Base-by-base conservation (phyloP, 2,797 vertebrate species). In the Margarornis squamiger region DNA sequence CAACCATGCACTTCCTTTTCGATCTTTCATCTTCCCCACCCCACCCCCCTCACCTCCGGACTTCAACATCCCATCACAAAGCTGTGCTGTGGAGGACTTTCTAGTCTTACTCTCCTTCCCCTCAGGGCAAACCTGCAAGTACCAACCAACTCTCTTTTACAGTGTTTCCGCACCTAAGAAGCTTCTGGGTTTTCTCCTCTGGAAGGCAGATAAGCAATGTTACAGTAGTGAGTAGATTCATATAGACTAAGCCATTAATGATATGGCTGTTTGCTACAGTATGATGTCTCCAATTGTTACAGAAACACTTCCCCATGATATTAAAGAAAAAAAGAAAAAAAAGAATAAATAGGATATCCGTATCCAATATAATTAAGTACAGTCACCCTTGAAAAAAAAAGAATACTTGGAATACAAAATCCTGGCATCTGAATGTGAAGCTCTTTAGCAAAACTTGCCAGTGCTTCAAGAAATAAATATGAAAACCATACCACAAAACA, bases 321-420 rank as follows among this genome's bases (percentile, higher is more conserved):
- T 65, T 70, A 23, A 81, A 82, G 55, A 36, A 9, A 32, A 62
- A 58, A 22, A 52, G 78, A 86, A 62, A 39, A 86, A 71, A 21
- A 45, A 45, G 45, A 45, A 22, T 30, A 85, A 77, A 73, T 13
- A 61, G 24, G n/a, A 29, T 75, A 68, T n/a, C 32, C 11, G 19
- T 27, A 92, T n/a, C 62, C 73, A 55, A 41, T 48, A 75, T 68
- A 84, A 84, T 81, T 95, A 96, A 94, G 88, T 73, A 84, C 36
- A 80, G 70, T 63, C 55, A 84, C 14, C 88, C 70, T 86, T 81
- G 65, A 38, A 77, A 87, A 90, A 87, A 95, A 90, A 52, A 49
- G 57, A 94, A 95, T 93, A 84, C 26, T 20, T 14, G 51, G 70
- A 91, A 94, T 93, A 66, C 46, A 90, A 80, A 95, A 85, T 77